These are phyloP conservation scores for Pristiophorus japonicus DNA, from an alignment of 2,113 vertebrate species.

Conservation along the genomic window DNA sequence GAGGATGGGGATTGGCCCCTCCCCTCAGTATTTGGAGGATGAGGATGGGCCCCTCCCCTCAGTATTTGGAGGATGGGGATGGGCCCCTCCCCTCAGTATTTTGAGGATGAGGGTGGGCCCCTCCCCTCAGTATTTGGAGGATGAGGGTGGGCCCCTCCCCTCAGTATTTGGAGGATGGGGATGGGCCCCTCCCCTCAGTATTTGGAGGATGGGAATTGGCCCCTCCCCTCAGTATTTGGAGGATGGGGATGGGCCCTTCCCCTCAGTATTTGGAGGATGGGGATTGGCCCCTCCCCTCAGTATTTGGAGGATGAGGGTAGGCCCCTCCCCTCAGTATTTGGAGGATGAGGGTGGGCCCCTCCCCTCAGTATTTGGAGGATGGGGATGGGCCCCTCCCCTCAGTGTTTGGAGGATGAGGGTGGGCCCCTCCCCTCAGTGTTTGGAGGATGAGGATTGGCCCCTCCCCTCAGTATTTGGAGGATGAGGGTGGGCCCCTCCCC, in stretches of 20 bases:
- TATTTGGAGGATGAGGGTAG: neutral
- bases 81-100: neutral
- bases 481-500: no score
- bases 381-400: neutral
- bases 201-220: no score
- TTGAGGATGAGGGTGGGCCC: neutral
- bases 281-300: neutral
- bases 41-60: no score
- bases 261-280: no score
- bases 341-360: neutral
- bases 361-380: neutral
- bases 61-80: neutral
- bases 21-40: no score
- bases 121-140: neutral
- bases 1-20: no score
- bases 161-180: no score
- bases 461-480: no score
- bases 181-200: no score
- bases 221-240: no score
- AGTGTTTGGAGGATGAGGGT: neutral
- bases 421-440: no score
- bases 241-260: no score
- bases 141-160: neutral
- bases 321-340: neutral
- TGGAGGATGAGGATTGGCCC: neutral